Base-by-base conservation (phyloP, 2,888 invertebrate genomes). In the Rhagophthalmus giganteus region DNA sequence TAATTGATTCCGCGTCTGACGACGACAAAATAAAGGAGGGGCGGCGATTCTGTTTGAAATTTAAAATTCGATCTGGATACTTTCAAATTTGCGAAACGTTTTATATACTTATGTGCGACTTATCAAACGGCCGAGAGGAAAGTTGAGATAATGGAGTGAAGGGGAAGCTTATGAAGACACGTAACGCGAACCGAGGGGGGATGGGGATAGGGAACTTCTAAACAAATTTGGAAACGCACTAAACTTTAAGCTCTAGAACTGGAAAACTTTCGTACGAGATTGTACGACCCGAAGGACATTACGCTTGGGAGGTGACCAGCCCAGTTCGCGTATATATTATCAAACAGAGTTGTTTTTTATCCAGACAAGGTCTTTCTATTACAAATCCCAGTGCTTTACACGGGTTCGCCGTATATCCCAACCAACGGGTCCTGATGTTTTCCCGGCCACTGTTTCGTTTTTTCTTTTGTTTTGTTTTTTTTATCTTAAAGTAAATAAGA, bases 291-390 rank as follows among this genome's bases (percentile, higher is more conserved):
- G 11, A 31, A 39, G 38, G 53, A 44, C 47, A 54, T 54, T 48
- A 42, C 48, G 48, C 47, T 37, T 38, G 53, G 53, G 53, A 54
- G 53, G 48, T 54, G 53, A 54, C 53, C 53, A 54, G 39, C 52
- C 32, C 48, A 42, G 47, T 27, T 35, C 34, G 37, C 53, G 48
- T 48, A 54, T 54, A 54, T 54, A 54, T 54, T 54, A 54, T 48
- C 47, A 37, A 50, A 38, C 42, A 31, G 47, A 39, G 31, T 39
- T 48, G 48, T 48, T 54, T 54, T 54, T 54, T 54, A 54, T 48
- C 53, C 47, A 24, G 26, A 47, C 47, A 48, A 34, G 27, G 47
- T 25, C 39, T 48, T 54, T 51, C 39, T 51, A 51, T 45, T 45
- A 51, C 51, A 51, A 51, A 51, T 51, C 51, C 45, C 51, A 40